Evolutionary conservation across 2,113 vertebrate genomes (phyloP).

Genomic region (Centropus bengalensis): DNA sequence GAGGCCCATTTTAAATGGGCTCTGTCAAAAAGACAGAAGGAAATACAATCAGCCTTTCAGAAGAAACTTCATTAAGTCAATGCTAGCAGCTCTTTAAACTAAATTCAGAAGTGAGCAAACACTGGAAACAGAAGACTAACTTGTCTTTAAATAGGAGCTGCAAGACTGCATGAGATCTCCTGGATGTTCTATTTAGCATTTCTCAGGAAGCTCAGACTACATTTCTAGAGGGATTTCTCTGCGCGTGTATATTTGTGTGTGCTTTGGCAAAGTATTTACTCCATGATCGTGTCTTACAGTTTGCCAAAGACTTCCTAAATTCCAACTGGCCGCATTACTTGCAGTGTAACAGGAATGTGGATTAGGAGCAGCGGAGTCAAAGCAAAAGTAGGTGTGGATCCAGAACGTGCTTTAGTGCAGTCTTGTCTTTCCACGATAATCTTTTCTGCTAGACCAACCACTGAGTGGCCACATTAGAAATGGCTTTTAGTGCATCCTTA

Average conservation of each 20-base stretch:
- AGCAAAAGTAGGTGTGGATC: background rate
- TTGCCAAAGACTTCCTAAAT: background rate
- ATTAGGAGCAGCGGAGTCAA: background rate
- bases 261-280: conserved; percentile 7
- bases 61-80: conserved; percentile 44
- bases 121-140: background rate
- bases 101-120: conserved; percentile 5
- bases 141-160: conserved; percentile 25
- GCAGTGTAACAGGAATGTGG: background rate
- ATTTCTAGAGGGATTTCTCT: background rate
- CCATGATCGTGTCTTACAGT: background rate
- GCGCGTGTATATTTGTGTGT: rapidly evolving
- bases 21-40: conserved; percentile 47
- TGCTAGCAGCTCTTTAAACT: conserved; percentile 39
- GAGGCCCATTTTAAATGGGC: conserved; percentile 37
- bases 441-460: background rate
- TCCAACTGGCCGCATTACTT: background rate
- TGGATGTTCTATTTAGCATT: background rate
- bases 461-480: background rate
- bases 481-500: background rate
- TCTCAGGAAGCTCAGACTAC: background rate
- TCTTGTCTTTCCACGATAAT: background rate
- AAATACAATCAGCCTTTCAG: conserved; percentile 36
- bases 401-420: background rate
- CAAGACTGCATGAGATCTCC: background rate